These are phyloP conservation scores for Linyphia triangularis DNA, from an alignment of 2,888 invertebrate genomes.

Conservation along the genomic window DNA sequence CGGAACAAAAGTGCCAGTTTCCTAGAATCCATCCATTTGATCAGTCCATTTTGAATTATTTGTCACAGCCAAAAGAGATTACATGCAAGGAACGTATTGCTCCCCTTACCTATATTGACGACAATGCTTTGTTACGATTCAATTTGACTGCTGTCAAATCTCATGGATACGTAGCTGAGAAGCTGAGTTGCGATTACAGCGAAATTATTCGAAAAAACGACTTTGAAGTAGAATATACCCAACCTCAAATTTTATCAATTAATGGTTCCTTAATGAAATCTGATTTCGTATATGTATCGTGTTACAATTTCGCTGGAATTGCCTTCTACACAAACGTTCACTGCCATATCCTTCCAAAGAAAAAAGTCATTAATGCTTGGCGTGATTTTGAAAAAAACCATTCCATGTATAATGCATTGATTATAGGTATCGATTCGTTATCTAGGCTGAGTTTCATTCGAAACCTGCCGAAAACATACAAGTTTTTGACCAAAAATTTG, in stretches of 20 bases:
- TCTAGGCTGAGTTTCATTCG: slow-evolving; percentile 91
- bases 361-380: not conserved
- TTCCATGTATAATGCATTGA: slow-evolving; percentile 79
- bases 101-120: slow-evolving; percentile 57
- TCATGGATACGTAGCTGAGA: not conserved
- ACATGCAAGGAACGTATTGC: slow-evolving; percentile 57
- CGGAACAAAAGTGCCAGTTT: slow-evolving; percentile 56
- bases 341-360: slow-evolving; percentile 37
- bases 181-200: slow-evolving; percentile 52
- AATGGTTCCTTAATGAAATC: slow-evolving; percentile 45
- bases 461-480: slow-evolving; percentile 88
- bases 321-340: slow-evolving; percentile 74
- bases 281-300: slow-evolving; percentile 71
- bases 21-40: slow-evolving; percentile 74
- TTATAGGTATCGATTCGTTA: slow-evolving; percentile 91
- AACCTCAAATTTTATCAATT: not conserved
- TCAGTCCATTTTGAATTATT: slow-evolving; percentile 61
- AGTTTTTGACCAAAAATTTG: slow-evolving; percentile 83
- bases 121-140: slow-evolving; percentile 29
- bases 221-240: slow-evolving; percentile 22
- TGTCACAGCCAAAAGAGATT: slow-evolving; percentile 45
- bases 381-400: not conserved
- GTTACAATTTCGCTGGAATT: slow-evolving; percentile 68
- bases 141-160: slow-evolving; percentile 42
- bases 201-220: slow-evolving; percentile 53